Evolutionary conservation across 2,888 invertebrate genomes (phyloP).

Genomic region (Nemoura dubitans): DNA sequence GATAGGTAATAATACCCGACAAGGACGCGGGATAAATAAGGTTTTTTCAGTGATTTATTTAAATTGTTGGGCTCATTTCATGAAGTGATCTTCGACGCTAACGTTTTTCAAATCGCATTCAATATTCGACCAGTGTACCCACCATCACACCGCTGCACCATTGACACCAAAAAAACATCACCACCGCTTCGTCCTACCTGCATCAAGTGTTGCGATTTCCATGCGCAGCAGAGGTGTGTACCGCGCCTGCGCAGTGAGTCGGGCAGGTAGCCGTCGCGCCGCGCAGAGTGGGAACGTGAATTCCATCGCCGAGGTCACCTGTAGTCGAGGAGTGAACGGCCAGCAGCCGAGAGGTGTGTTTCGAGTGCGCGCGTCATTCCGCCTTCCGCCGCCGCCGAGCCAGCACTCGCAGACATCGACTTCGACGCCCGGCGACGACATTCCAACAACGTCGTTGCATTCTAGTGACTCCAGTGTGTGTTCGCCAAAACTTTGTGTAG

Average conservation of each 20-base stretch:
- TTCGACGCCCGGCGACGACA: neutral
- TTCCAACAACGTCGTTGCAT: no score
- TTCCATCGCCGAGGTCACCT: slow-evolving; percentile 32
- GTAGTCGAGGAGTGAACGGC: slow-evolving; percentile 30
- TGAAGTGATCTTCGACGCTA: no score
- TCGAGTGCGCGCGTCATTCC: neutral
- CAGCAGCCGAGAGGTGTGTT: slow-evolving; percentile 25
- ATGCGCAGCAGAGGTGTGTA: neutral
- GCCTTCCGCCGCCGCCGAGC: neutral
- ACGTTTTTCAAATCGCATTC: no score
- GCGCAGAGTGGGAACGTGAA: slow-evolving; percentile 27
- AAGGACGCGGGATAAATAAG: no score
- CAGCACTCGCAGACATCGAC: neutral
- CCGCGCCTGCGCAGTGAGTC: slow-evolving; percentile 25
- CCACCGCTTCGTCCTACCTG: no score
- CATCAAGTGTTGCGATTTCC: neutral
- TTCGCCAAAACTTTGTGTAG: neutral
- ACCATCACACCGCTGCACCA: no score
- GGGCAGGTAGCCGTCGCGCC: neutral
- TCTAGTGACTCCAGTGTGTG: no score
- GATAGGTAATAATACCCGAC: no score
- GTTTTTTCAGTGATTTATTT: no score
- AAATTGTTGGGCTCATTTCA: no score
- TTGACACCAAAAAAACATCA: no score
- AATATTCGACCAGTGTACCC: no score